Percentiles rank a stretch among this genome's conserved stretches.
phyloP scores from a whole-genome alignment of 1,140 invertebrate genomes.

The Meloidogyne exigua region DNA sequence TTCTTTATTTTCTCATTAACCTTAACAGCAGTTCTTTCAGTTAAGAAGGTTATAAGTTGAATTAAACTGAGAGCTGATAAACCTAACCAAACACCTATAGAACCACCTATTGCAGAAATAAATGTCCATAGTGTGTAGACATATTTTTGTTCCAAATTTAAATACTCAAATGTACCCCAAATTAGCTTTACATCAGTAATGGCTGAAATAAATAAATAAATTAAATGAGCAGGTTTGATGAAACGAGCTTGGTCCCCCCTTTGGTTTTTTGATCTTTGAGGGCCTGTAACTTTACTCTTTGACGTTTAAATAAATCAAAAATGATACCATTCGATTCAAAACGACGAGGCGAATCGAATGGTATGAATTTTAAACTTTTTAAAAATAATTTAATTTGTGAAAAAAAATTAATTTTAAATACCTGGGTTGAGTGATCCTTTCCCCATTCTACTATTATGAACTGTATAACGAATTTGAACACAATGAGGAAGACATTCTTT shows the following conservation, averaged over 20 bases:
- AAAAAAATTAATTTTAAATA: no score
- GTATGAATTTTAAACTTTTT: no score
- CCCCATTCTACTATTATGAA: constrained; percentile 14
- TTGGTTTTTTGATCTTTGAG: no score
- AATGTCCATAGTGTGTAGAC: constrained; percentile 35
- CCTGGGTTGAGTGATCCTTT: constrained; percentile 17
- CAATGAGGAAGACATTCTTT: constrained; percentile 54
- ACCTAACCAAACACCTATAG: constrained; percentile 47
- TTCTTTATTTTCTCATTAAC: constrained; percentile 30
- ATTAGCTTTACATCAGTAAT: constrained; percentile 29
- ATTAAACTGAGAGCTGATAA: constrained; percentile 44
- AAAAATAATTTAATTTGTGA: no score
- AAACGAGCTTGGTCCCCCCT: no score
- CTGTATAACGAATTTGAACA: constrained; percentile 51
- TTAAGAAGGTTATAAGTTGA: constrained; percentile 30
- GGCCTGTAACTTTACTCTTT: no score
- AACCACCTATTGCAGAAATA: constrained; percentile 38
- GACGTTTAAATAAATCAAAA: no score
- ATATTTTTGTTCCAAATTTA: constrained; percentile 40
- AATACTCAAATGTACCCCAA: constrained; percentile 46
- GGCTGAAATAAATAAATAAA: constrained; percentile 9
- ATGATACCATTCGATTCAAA: no score
- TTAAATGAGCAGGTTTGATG: no score
- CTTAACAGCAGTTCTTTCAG: constrained; percentile 22
- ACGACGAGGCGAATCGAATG: no score